Evolutionary conservation across 2,888 invertebrate genomes (phyloP).

Genomic region (Hipparchia semele): DNA sequence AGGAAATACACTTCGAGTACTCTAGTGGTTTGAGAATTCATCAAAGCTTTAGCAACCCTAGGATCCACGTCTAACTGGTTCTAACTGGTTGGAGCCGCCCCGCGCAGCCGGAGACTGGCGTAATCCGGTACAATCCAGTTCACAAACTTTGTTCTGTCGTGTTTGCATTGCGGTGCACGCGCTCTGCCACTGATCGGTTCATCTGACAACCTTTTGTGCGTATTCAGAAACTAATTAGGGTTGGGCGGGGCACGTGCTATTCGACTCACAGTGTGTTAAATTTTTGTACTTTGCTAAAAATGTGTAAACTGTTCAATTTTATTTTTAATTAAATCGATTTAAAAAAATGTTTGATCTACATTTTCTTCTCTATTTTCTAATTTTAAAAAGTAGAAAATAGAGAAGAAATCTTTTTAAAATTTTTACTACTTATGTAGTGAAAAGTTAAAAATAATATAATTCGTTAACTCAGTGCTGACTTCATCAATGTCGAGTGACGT

Average conservation of each 20-base stretch:
- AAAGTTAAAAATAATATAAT: too few species aligned
- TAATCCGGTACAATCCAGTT: conserved; percentile 70
- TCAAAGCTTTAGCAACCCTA: conserved; percentile 7
- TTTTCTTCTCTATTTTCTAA: too few species aligned
- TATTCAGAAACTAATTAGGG: conserved; percentile 18
- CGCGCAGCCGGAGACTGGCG: conserved; percentile 53
- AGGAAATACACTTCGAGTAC: too few species aligned
- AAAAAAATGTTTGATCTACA: too few species aligned
- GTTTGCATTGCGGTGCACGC: conserved; percentile 70
- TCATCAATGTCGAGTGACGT: too few species aligned
- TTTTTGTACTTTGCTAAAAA: not conserved
- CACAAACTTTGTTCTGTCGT: conserved; percentile 71
- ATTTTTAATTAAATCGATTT: not conserved
- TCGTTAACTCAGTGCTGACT: too few species aligned
- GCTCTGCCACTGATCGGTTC: conserved; percentile 57
- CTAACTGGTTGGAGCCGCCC: conserved; percentile 52
- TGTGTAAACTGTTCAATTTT: not conserved
- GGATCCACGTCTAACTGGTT: conserved; percentile 57
- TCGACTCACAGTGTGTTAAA: not conserved
- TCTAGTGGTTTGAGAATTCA: too few species aligned
- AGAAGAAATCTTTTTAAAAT: too few species aligned
- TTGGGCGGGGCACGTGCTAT: conserved; percentile 5
- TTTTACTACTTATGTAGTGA: too few species aligned
- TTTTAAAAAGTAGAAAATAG: too few species aligned
- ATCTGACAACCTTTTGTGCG: conserved; percentile 37